Percentiles rank a stretch among this genome's conserved stretches.
phyloP scores from a whole-genome alignment of 2,888 invertebrate genomes.

The Zonitis immaculata region DNA sequence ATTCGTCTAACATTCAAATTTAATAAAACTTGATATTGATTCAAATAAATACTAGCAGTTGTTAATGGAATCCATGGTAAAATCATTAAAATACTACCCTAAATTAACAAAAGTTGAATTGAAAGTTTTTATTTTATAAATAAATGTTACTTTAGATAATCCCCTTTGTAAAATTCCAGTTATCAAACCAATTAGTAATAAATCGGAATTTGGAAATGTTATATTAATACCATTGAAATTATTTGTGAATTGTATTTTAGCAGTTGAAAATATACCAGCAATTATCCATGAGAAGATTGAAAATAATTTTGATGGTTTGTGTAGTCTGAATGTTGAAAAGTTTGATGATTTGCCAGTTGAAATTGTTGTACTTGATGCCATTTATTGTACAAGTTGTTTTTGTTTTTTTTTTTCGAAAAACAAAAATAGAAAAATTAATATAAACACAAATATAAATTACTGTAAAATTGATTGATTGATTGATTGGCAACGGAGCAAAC shows the following conservation, averaged over 20 bases:
- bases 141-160: slow-evolving; percentile 18
- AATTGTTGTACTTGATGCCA: neutral
- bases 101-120: neutral
- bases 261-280: slow-evolving; percentile 33
- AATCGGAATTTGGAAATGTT: neutral
- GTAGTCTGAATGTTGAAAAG: neutral
- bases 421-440: slow-evolving; percentile 7
- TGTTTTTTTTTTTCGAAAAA: too few relatives aligned
- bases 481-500: slow-evolving; percentile 7
- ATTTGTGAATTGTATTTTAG: slow-evolving; percentile 30
- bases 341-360: slow-evolving; percentile 2
- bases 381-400: slow-evolving; percentile 1
- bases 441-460: neutral
- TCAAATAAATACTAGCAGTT: slow-evolving; percentile 38
- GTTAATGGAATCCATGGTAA: slow-evolving; percentile 41
- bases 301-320: slow-evolving; percentile 3
- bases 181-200: slow-evolving; percentile 24
- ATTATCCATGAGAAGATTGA: slow-evolving; percentile 35
- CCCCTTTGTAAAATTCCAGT: slow-evolving; percentile 38
- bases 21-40: slow-evolving; percentile 34
- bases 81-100: slow-evolving; percentile 31
- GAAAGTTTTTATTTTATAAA: neutral
- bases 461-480: too few relatives aligned
- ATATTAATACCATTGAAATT: slow-evolving; percentile 22
- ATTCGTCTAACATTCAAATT: slow-evolving; percentile 29